phyloP scores from a whole-genome alignment of 2,888 invertebrate species.

The Drosophila picticornis region DNA sequence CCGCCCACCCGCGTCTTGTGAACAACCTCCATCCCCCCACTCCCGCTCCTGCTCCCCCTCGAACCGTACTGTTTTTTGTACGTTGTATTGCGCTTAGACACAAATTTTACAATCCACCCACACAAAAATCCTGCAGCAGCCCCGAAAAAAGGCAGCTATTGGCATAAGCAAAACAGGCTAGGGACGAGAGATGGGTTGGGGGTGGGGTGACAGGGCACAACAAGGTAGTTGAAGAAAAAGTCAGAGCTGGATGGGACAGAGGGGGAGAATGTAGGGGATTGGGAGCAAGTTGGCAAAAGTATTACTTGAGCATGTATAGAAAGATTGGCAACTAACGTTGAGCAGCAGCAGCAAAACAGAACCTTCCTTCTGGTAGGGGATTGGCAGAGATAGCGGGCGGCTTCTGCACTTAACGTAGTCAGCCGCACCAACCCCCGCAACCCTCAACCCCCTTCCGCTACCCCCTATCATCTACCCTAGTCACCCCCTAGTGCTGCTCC shows the following conservation, averaged over 20 bases:
- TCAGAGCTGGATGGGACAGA: neutral
- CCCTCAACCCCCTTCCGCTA: neutral
- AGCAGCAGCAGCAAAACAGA: neutral
- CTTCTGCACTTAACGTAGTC: constrained; percentile 30
- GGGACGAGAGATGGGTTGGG: too few species aligned
- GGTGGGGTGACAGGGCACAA: neutral
- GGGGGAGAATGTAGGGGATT: neutral
- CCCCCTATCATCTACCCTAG: neutral
- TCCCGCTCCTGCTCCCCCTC: neutral
- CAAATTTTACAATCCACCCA: constrained; percentile 75
- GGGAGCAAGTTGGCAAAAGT: constrained; percentile 67
- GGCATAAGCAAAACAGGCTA: neutral
- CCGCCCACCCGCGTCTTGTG: constrained; percentile 19
- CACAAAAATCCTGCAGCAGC: constrained; percentile 30
- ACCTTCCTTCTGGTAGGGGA: neutral
- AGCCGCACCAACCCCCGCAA: neutral
- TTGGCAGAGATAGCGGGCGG: constrained; percentile 16
- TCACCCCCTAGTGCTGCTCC: neutral
- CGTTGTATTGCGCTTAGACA: constrained; percentile 75
- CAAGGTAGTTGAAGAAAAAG: constrained; percentile 43
- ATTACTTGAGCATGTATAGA: constrained; percentile 67
- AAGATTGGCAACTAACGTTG: constrained; percentile 66
- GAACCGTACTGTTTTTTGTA: constrained; percentile 19
- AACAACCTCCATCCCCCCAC: neutral
- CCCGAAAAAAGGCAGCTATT: constrained; percentile 25